Conservation (phyloP, 2,113 vertebrate genomes). For the Noctilio leporinus region DNA sequence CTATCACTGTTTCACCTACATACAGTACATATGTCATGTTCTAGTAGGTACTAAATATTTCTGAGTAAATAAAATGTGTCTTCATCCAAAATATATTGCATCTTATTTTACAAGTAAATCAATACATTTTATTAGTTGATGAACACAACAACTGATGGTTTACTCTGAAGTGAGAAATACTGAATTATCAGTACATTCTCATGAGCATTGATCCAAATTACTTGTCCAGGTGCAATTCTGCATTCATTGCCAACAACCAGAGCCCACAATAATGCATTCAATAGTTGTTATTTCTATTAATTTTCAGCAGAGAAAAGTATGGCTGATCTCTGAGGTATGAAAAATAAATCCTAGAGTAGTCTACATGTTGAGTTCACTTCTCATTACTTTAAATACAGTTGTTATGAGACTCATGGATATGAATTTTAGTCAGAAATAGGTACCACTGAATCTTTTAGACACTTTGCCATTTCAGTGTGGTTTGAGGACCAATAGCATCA, state of each 20-base stretch:
- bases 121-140: not conserved
- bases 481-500: not conserved
- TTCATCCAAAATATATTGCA: not conserved
- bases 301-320: not conserved
- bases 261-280: not conserved
- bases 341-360: not conserved
- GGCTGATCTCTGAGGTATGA: not conserved
- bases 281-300: not conserved
- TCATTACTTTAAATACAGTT: not conserved
- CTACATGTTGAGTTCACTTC: not conserved
- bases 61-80: not conserved
- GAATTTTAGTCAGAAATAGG: not conserved
- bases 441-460: not conserved
- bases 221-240: slow-evolving; percentile 2
- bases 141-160: not conserved
- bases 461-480: not conserved
- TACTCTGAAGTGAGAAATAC: slow-evolving; percentile 16
- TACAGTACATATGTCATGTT: not conserved
- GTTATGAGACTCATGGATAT: not conserved
- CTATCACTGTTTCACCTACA: not conserved
- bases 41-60: not conserved
- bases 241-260: not conserved
- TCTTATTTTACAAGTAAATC: slow-evolving; percentile 30
- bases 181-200: slow-evolving; percentile 20
- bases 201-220: not conserved